Conservation (phyloP, 2,797 vertebrate species). For the Anisognathus igniventris region DNA sequence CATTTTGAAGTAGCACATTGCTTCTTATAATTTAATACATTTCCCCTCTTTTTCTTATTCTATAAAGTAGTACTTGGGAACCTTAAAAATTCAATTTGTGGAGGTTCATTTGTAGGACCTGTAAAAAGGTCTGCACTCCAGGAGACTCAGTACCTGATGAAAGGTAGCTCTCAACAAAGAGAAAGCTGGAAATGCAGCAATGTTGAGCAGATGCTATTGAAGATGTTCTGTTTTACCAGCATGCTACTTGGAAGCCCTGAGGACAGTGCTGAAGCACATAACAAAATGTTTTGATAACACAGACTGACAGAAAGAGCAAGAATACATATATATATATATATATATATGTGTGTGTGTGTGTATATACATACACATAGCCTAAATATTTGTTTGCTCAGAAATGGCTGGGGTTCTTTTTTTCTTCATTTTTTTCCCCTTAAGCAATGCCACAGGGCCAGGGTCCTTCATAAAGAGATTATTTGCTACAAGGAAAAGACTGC, state of each 20-base stretch:
- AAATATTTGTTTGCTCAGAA: slow-evolving; percentile 15
- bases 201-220: not conserved
- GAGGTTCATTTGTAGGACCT: not conserved
- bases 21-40: not conserved
- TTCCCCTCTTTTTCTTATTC: not conserved
- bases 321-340: not conserved
- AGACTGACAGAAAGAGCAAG: slow-evolving; percentile 28
- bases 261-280: not conserved
- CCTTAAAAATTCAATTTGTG: not conserved
- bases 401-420: accelerated
- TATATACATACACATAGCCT: not conserved
- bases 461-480: not conserved
- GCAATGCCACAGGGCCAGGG: not conserved
- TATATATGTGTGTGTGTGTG: not conserved
- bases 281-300: slow-evolving; percentile 9
- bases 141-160: not conserved
- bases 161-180: not conserved
- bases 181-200: not conserved
- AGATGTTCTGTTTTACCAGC: not conserved
- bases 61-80: not conserved
- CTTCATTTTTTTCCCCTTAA: not conserved
- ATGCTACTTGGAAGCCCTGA: not conserved
- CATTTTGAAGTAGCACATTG: not conserved
- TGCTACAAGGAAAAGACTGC: not conserved
- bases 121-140: not conserved